These are phyloP conservation scores for Lates calcarifer DNA, from an alignment of 2,113 vertebrate genomes.

Conservation along the genomic window DNA sequence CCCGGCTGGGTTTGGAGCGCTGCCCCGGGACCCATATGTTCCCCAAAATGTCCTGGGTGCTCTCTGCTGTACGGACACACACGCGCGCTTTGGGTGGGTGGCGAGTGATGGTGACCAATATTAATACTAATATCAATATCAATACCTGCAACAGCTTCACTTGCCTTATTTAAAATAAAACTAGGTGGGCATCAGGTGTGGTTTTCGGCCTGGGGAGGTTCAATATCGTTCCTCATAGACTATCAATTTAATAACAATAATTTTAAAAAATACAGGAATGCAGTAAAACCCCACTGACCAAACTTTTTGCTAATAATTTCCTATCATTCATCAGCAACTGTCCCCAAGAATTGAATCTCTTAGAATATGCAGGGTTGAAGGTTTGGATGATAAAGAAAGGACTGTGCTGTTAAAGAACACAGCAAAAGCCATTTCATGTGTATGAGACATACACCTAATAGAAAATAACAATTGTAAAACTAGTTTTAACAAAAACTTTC, in stretches of 20 bases:
- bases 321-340: neutral
- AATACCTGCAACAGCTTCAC: neutral
- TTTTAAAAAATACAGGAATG: neutral
- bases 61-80: constrained; percentile 62
- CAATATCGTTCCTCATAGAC: neutral
- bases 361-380: neutral
- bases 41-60: constrained; percentile 74
- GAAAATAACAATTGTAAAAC: neutral
- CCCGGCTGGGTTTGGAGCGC: constrained; percentile 77
- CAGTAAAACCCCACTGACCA: neutral
- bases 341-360: neutral
- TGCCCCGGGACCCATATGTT: constrained; percentile 84
- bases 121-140: constrained; percentile 11
- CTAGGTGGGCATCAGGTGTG: neutral
- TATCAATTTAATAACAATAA: neutral
- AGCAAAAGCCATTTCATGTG: neutral
- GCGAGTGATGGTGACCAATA: constrained; percentile 30
- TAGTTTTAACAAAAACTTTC: neutral
- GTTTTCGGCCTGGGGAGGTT: neutral
- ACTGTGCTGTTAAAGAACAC: neutral
- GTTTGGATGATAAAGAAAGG: neutral
- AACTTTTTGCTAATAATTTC: neutral
- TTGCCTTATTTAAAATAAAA: neutral
- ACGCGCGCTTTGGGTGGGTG: constrained; percentile 35
- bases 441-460: neutral